Evolutionary conservation across 2,113 vertebrate species (phyloP).

Genomic region (Reinhardtius hippoglossoides): DNA sequence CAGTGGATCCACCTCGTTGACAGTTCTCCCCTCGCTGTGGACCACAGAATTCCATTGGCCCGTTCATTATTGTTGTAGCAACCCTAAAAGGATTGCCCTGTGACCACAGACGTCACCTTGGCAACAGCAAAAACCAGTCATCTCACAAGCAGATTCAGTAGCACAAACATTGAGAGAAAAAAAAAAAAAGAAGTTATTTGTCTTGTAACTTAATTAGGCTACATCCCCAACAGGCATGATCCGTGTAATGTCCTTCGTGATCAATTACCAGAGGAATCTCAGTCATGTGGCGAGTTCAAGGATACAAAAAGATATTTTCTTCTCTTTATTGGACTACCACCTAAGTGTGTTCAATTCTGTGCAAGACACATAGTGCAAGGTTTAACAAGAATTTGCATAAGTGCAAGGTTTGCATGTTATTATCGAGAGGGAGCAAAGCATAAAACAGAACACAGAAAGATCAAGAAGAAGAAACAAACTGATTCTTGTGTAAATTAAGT

Average conservation of each 20-base stretch:
- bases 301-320: constrained; percentile 37
- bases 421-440: constrained; percentile 74
- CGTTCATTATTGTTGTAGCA: constrained; percentile 53
- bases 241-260: constrained; percentile 63
- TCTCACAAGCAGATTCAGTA: constrained; percentile 69
- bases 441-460: constrained; percentile 45
- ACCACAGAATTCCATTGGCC: constrained; percentile 59
- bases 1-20: constrained; percentile 44
- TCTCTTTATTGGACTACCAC: constrained; percentile 45
- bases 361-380: constrained; percentile 75
- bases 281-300: constrained; percentile 49
- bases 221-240: constrained; percentile 69
- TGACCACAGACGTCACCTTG: constrained; percentile 62
- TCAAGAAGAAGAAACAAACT: constrained; percentile 55
- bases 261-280: constrained; percentile 61
- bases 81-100: constrained; percentile 40
- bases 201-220: constrained; percentile 70
- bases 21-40: constrained; percentile 49
- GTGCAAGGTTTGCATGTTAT: constrained; percentile 75
- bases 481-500: constrained; percentile 66
- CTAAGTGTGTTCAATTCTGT: constrained; percentile 49
- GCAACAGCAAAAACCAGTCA: constrained; percentile 64
- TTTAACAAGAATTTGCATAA: constrained; percentile 80
- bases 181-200: constrained; percentile 26
- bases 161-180: constrained; percentile 43